Percentiles rank a stretch among this genome's conserved stretches.
Evolutionary conservation across 2,888 invertebrate genomes (phyloP).

Genomic region (Agrotis ipsilon): DNA sequence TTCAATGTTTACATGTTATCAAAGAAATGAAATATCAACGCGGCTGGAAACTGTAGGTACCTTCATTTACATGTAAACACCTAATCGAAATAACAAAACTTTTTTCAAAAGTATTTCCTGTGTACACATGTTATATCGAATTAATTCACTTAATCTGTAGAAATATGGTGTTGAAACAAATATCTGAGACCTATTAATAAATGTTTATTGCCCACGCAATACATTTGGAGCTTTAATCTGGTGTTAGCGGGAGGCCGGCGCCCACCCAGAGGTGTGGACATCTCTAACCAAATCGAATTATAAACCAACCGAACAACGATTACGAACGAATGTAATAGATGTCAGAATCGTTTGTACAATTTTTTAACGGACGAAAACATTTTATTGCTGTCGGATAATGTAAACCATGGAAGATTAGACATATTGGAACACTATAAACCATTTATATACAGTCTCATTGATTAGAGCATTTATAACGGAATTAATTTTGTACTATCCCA

Average conservation of each 20-base stretch:
- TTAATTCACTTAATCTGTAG: slow-evolving; percentile 80
- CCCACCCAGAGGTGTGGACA: slow-evolving; percentile 90
- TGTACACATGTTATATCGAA: slow-evolving; percentile 73
- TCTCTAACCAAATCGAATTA: slow-evolving; percentile 87
- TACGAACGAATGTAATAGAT: slow-evolving; percentile 63
- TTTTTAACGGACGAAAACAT: slow-evolving; percentile 41
- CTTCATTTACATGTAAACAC: slow-evolving; percentile 62
- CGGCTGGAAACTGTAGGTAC: slow-evolving; percentile 51
- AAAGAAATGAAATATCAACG: slow-evolving; percentile 30
- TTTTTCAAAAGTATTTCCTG: slow-evolving; percentile 60
- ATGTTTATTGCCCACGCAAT: slow-evolving; percentile 85
- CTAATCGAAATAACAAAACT: slow-evolving; percentile 58
- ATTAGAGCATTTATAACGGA: slow-evolving; percentile 74
- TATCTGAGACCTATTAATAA: slow-evolving; percentile 83
- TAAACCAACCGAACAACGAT: slow-evolving; percentile 70
- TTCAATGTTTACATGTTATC: slow-evolving; percentile 29
- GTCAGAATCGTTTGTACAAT: slow-evolving; percentile 60
- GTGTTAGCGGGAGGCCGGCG: slow-evolving; percentile 85
- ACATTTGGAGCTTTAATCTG: slow-evolving; percentile 82
- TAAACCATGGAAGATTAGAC: slow-evolving; percentile 78
- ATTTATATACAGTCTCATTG: slow-evolving; percentile 79
- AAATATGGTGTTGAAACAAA: slow-evolving; percentile 84
- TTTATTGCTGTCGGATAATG: slow-evolving; percentile 69
- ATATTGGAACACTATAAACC: slow-evolving; percentile 77
- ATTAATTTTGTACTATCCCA: slow-evolving; percentile 70